These are phyloP conservation scores for Eolophus roseicapilla DNA, from an alignment of 2,113 vertebrate genomes.

Conservation along the genomic window DNA sequence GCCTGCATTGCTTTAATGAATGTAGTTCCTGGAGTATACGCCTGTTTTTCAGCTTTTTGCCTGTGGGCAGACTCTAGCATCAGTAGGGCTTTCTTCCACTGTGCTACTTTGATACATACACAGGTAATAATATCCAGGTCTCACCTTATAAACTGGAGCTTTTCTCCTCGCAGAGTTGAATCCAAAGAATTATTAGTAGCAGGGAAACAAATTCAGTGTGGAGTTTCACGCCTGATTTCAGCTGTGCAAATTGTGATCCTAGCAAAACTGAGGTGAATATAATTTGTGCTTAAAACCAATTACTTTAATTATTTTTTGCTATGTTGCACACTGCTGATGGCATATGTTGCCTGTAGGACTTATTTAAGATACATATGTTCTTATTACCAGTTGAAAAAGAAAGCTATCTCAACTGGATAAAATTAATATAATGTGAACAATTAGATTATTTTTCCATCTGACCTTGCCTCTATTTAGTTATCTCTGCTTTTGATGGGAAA, in stretches of 20 bases:
- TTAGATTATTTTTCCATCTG: not conserved
- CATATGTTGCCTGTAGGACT: not conserved
- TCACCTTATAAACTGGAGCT: not conserved
- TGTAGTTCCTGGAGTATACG: not conserved
- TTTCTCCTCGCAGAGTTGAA: not conserved
- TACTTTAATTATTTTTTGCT: slow-evolving; percentile 26
- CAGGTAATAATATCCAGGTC: not conserved
- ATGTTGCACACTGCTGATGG: not conserved
- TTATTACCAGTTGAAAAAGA: not conserved
- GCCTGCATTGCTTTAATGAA: not conserved
- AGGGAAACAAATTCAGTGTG: not conserved
- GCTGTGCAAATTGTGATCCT: not conserved
- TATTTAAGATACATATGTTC: not conserved
- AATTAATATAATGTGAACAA: not conserved
- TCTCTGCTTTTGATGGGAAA: slow-evolving; percentile 26
- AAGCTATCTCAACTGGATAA: not conserved
- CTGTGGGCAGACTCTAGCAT: not conserved
- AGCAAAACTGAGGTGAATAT: not conserved
- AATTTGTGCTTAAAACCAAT: slow-evolving; percentile 29
- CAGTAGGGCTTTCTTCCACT: not conserved
- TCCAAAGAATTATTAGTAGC: not conserved
- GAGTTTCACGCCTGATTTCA: not conserved
- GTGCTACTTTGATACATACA: not conserved
- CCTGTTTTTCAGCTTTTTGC: not conserved
- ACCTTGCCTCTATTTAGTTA: slow-evolving; percentile 10